Evolutionary conservation across 2,113 vertebrate species (phyloP), one percentile per base, ranked within the genome.

Genomic region (Charadrius vociferus): DNA sequence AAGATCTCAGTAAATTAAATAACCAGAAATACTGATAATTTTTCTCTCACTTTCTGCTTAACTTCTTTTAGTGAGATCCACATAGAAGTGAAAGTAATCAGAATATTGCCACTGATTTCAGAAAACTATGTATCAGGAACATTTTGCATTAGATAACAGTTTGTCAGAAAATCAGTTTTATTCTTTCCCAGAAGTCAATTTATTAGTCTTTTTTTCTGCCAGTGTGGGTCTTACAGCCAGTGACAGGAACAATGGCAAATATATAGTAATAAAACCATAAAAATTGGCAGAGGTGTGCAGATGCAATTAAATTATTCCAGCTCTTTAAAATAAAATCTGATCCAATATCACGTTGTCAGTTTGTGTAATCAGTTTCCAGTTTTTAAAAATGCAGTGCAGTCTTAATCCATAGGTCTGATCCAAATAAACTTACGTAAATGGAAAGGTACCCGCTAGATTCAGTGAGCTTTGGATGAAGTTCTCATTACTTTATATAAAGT

Each of bases 271-370:
- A 86, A 96, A 93, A 24, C 70, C 26, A 63, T 62, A 83, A 71
- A 81, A 96, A 93, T 87, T 96, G 90, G 88, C 83, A 97, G 58
- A 91, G 81, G 49, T 3, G 3, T 91, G 50, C 26, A 93, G 55
- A 81, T 59, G 75, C 70, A 96, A 91, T 94, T 92, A 90, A 93
- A 97, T 95, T 95, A 95, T 91, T 95, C 63, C 26, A 82, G 19
- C 24, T 87, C 36, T 92, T 97, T 94, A 90, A 93, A 94, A 81
- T 32, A 94, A 95, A 87, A 93, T 91, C 56, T 72, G 62, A 89
- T 89, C 74, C 83, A 79, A 23, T 82, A 72, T 75, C 62, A 85
- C n/a, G 53, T 61, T 97, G 77, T 79, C 88, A 96, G 80, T 65
- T 88, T 90, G 32, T 75, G 30, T 41, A 71, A 85, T 87, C 47